Percentiles rank a stretch among this genome's conserved stretches.
Conservation (phyloP, 2,797 vertebrate species). For the Lepidocolaptes lacrymiger region DNA sequence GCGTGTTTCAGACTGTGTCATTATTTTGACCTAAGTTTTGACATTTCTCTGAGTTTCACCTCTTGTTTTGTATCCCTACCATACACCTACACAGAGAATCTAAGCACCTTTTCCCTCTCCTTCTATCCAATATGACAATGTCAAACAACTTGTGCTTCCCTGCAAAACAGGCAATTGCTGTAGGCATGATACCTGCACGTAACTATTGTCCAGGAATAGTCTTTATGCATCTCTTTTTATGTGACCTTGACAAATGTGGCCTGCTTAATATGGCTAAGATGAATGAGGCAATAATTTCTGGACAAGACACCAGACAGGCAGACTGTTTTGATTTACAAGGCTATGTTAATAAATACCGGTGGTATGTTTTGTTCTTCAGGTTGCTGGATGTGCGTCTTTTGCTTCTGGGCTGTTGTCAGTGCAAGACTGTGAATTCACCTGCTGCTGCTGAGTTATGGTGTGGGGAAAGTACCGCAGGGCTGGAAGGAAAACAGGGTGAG, state of each 20-base stretch:
- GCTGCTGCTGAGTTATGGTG: not conserved
- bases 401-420: not conserved
- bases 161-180: not conserved
- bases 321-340: conserved; percentile 70
- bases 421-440: not conserved
- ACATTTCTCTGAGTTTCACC: not conserved
- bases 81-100: not conserved
- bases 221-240: conserved; percentile 32
- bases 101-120: not conserved
- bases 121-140: not conserved
- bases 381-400: not conserved
- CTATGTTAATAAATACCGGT: conserved; percentile 63
- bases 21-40: not conserved
- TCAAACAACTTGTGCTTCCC: not conserved
- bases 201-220: not conserved
- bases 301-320: conserved; percentile 55
- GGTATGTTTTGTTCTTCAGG: conserved; percentile 41
- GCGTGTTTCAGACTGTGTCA: not conserved
- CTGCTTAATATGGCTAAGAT: conserved; percentile 66
- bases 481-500: not conserved
- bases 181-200: not conserved
- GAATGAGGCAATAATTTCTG: conserved; percentile 73
- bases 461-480: not conserved
- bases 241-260: conserved; percentile 60
- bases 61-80: not conserved